Conservation (phyloP, 2,797 vertebrate genomes). For the Falco rusticolus region DNA sequence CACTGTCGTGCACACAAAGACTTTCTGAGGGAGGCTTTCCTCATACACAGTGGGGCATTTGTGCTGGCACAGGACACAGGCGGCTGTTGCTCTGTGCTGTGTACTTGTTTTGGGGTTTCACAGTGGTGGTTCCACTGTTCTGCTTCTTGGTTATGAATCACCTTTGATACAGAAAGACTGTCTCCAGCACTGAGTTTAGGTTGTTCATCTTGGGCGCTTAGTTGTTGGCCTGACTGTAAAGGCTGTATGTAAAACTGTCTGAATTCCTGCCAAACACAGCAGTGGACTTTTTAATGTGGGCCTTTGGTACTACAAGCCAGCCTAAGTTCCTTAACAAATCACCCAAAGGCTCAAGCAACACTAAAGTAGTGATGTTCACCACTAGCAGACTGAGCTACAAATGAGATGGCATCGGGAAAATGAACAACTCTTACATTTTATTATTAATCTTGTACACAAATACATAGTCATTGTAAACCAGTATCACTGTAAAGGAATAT, state of each 20-base stretch:
- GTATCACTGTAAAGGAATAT: background rate
- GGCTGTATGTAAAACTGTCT: background rate
- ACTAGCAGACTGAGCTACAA: background rate
- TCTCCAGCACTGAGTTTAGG: background rate
- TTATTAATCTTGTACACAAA: background rate
- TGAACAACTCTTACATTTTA: background rate
- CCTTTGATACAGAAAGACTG: background rate
- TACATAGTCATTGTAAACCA: background rate
- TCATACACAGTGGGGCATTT: background rate
- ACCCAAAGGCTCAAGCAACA: background rate
- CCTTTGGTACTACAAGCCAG: background rate
- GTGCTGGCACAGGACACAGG: background rate
- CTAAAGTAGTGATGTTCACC: background rate
- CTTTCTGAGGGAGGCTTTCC: background rate
- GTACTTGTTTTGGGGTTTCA: background rate
- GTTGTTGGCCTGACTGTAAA: background rate
- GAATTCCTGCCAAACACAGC: background rate
- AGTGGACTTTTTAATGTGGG: background rate
- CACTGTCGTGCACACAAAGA: fast-evolving
- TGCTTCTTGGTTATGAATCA: background rate
- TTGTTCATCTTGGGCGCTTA: background rate
- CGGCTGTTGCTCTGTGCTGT: background rate
- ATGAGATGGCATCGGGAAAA: background rate
- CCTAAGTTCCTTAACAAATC: background rate
- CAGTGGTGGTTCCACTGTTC: background rate